phyloP scores from a whole-genome alignment of 2,797 vertebrate species.

The Enteromius treurensis region DNA sequence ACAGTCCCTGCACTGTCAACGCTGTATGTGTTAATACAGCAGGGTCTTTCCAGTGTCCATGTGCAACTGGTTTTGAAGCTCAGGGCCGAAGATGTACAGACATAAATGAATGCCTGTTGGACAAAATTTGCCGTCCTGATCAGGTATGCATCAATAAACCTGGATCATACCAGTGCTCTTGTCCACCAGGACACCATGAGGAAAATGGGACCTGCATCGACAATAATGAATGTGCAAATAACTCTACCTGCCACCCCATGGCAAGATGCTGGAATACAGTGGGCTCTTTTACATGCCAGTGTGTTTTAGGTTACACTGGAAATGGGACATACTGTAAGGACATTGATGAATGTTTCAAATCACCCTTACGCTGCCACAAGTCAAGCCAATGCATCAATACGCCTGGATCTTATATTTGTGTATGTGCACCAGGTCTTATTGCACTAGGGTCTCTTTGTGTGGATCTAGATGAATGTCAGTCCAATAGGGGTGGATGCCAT shows the following conservation, averaged over 20 bases:
- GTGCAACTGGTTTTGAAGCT: conserved; percentile 69
- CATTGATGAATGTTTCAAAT: conserved; percentile 76
- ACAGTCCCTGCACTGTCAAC: conserved; percentile 69
- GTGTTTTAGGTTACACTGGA: conserved; percentile 74
- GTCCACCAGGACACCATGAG: conserved; percentile 73
- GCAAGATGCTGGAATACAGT: conserved; percentile 79
- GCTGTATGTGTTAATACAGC: conserved; percentile 75
- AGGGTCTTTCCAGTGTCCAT: conserved; percentile 76
- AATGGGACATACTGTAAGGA: conserved; percentile 80
- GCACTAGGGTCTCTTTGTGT: conserved; percentile 72
- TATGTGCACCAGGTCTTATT: conserved; percentile 73
- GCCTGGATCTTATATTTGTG: conserved; percentile 79
- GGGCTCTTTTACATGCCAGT: conserved; percentile 80
- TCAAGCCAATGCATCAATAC: conserved; percentile 77
- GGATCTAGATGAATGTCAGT: conserved; percentile 81
- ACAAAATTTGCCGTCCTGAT: conserved; percentile 73
- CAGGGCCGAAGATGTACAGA: conserved; percentile 70
- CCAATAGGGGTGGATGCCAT: conserved; percentile 72
- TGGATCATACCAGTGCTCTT: conserved; percentile 75
- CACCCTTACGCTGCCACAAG: conserved; percentile 70
- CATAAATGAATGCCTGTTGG: conserved; percentile 75
- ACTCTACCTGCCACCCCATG: conserved; percentile 68
- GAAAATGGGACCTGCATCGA: conserved; percentile 72
- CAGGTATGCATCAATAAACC: conserved; percentile 79
- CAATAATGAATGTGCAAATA: conserved; percentile 75